Conservation (phyloP, 2,113 vertebrate genomes). For the Oryzias melastigma region DNA sequence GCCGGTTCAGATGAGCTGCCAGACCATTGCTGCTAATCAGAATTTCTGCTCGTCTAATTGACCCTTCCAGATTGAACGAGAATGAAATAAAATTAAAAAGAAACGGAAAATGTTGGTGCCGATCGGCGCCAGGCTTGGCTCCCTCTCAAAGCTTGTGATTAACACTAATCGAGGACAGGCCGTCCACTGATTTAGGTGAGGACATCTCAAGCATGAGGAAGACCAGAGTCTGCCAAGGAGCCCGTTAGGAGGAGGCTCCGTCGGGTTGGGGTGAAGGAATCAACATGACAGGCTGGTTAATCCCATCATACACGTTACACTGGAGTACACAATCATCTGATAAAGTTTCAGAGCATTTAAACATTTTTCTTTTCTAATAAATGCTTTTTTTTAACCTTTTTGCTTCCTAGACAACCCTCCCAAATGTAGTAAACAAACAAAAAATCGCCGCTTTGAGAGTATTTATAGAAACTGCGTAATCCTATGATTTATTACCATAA, state of each 20-base stretch:
- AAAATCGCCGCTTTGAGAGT: no score
- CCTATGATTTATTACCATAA: no score
- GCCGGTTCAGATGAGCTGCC: constrained; percentile 47
- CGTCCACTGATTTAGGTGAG: constrained; percentile 46
- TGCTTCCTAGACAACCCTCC: no score
- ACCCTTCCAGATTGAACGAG: constrained; percentile 41
- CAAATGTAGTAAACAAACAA: no score
- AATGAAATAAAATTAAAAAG: constrained; percentile 41
- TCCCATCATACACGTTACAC: no score
- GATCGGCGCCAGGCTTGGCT: constrained; percentile 39
- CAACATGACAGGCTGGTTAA: no score
- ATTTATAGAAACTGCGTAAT: no score
- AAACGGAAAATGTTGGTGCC: constrained; percentile 25
- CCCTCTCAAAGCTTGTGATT: constrained; percentile 42
- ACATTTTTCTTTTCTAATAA: no score
- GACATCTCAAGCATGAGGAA: constrained; percentile 31
- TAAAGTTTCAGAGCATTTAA: no score
- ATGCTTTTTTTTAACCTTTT: no score
- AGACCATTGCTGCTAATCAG: constrained; percentile 46
- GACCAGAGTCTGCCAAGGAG: constrained; percentile 36
- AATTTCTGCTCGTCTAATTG: constrained; percentile 48
- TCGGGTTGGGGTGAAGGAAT: constrained; percentile 13
- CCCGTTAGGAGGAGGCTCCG: constrained; percentile 32
- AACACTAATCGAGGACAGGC: constrained; percentile 46
- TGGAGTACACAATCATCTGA: no score